Base-by-base conservation (phyloP, 2,113 vertebrate species). In the Muntiacus muntjak region DNA sequence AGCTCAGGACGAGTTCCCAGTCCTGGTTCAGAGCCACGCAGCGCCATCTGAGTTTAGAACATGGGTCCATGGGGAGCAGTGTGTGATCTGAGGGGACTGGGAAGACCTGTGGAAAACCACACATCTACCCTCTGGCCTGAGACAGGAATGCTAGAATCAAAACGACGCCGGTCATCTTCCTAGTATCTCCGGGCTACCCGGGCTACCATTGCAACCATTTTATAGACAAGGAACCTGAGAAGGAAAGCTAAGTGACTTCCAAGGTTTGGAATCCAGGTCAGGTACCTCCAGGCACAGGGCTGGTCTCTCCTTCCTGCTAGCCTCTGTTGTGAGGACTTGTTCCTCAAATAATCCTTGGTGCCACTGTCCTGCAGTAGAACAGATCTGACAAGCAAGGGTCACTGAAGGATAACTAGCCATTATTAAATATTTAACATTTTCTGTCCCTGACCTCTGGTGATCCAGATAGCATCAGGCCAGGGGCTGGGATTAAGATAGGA, bases 231-330 rank as follows among this genome's bases (percentile, higher is more conserved):
- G 47, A 92, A 55, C 6, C 62, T 13, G 62, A 78, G 58, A 52
- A 7, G 26, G 43, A 58, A 89, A 36, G 23, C 45, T 54, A 23
- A 50, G 14, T 12, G 58, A 76, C 36, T 86, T 85, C 50, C 62
- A 47, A n/a, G 45, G 57, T 52, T 89, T 45, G 54, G 58, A 94
- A 94, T 19, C 13, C 12, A 87, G 28, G 28, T 11, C 25, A 9
- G 1, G 2, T 4, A 1, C 23, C 50, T 84, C 60, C 28, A 43
- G 58, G 25, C 1, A 0, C 2, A 3, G 40, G 40, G 81, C 25
- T 79, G 7, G 16, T 30, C 25, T 40, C 19, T 9, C 60, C 2
- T 3, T 40, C 36, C 57, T 7, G 0, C 55, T 47, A 40, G 21
- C 12, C 25, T 58, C 45, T 8, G 10, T n/a, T 3, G 1, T 25